Conservation (phyloP, 2,113 vertebrate genomes). For the Sylvilagus bachmani region DNA sequence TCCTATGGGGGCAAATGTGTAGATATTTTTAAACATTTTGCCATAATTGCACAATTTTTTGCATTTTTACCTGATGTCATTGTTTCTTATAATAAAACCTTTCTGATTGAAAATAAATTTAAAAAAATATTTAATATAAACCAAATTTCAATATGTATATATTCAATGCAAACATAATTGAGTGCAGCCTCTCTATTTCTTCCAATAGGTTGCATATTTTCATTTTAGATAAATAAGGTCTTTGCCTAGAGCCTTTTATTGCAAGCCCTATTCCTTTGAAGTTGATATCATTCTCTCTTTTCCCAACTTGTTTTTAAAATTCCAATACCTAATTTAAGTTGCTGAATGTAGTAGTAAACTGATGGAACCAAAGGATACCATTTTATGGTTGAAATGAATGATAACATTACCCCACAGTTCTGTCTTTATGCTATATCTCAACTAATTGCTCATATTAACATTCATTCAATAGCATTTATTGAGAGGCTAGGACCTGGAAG, state of each 20-base stretch:
- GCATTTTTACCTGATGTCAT: conserved; percentile 93
- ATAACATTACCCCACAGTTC: neutral
- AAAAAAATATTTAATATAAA: conserved; percentile 23
- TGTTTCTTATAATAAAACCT: conserved; percentile 92
- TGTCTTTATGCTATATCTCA: neutral
- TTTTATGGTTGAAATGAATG: neutral
- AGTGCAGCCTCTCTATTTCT: neutral
- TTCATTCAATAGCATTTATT: neutral
- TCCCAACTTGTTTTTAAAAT: neutral
- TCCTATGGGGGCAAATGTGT: conserved; percentile 93
- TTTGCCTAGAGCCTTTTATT: neutral
- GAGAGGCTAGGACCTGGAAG: neutral
- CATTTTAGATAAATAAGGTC: neutral
- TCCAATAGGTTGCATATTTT: neutral
- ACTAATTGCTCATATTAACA: neutral
- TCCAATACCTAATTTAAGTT: conserved; percentile 1
- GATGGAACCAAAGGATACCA: neutral
- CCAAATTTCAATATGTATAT: conserved; percentile 27
- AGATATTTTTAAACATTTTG: conserved; percentile 97
- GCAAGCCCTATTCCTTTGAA: neutral
- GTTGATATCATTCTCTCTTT: neutral
- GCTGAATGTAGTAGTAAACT: neutral
- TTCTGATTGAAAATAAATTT: conserved; percentile 89
- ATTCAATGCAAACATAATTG: neutral
- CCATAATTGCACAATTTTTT: conserved; percentile 99